Conservation (phyloP, 2,888 invertebrate genomes). For the Flabesymbios commensalis region DNA sequence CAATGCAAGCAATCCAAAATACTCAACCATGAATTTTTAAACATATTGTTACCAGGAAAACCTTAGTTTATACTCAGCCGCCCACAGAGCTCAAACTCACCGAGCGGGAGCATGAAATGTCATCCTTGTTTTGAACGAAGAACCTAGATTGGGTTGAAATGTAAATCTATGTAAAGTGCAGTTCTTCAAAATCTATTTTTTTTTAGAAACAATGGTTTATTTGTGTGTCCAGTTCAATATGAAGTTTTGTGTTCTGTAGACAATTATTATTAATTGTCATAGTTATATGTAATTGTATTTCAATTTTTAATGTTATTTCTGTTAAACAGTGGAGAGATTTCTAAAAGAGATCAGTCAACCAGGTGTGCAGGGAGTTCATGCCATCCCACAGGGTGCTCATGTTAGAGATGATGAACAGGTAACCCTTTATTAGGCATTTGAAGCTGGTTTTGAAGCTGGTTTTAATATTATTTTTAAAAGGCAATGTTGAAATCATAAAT, state of each 20-base stretch:
- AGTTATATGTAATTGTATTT: neutral
- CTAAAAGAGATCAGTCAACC: constrained; percentile 65
- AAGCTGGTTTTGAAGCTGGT: too few species aligned
- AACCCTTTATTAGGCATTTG: neutral
- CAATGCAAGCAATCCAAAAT: too few species aligned
- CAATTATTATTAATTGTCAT: neutral
- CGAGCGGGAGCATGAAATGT: constrained; percentile 1
- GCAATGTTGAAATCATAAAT: too few species aligned
- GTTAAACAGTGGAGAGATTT: constrained; percentile 75
- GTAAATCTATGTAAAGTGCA: too few species aligned
- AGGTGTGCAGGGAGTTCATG: constrained; percentile 65
- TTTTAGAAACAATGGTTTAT: too few species aligned
- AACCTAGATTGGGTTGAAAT: constrained; percentile 5
- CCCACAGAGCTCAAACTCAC: neutral
- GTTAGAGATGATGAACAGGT: constrained; percentile 71
- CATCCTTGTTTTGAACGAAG: constrained; percentile 5
- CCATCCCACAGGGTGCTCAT: constrained; percentile 73
- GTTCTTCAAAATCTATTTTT: too few species aligned
- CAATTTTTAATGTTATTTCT: neutral
- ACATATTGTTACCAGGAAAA: too few species aligned
- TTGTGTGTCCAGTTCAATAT: too few species aligned
- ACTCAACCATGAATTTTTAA: too few species aligned
- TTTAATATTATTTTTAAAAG: too few species aligned
- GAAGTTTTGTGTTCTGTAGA: neutral
- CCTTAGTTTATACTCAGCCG: too few species aligned